Evolutionary conservation across 2,888 invertebrate genomes (phyloP).

Genomic region (Cryptops parisi): DNA sequence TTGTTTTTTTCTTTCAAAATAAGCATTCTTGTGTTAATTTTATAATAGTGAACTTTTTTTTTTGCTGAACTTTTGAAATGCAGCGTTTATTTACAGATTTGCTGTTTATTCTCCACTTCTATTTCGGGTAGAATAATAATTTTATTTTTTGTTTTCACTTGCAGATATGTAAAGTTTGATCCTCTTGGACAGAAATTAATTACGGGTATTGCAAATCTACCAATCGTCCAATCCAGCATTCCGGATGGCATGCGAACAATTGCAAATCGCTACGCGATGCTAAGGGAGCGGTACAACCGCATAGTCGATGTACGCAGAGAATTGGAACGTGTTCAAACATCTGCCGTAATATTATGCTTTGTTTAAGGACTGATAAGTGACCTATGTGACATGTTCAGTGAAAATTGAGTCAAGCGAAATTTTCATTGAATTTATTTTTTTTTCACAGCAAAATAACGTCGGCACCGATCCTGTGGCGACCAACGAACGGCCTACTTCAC

Average conservation of each 20-base stretch:
- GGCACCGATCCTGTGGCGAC: conserved; percentile 13
- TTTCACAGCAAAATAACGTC: conserved; percentile 2
- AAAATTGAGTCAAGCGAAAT: too few species aligned
- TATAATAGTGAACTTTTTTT: too few species aligned
- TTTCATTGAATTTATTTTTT: neutral
- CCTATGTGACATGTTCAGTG: too few species aligned
- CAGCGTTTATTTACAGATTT: neutral
- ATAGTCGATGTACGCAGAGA: conserved; percentile 7
- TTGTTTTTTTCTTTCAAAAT: too few species aligned
- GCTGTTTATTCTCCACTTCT: neutral
- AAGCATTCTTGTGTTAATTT: too few species aligned
- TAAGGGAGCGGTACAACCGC: conserved; percentile 7
- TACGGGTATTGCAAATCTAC: conserved; percentile 60
- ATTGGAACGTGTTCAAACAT: conserved; percentile 4
- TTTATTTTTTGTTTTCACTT: conserved; percentile 23
- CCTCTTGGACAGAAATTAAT: conserved; percentile 62
- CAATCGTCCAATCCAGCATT: conserved; percentile 1
- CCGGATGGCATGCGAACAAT: neutral
- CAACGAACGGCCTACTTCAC: conserved; percentile 12
- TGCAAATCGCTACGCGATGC: neutral
- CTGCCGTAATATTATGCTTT: conserved; percentile 3
- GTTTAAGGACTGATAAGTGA: too few species aligned
- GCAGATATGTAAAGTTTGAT: conserved; percentile 70
- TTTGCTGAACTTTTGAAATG: neutral
- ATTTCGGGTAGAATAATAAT: too few species aligned